Conservation (phyloP, 2,797 vertebrate species). For the Taenioides sp. region DNA sequence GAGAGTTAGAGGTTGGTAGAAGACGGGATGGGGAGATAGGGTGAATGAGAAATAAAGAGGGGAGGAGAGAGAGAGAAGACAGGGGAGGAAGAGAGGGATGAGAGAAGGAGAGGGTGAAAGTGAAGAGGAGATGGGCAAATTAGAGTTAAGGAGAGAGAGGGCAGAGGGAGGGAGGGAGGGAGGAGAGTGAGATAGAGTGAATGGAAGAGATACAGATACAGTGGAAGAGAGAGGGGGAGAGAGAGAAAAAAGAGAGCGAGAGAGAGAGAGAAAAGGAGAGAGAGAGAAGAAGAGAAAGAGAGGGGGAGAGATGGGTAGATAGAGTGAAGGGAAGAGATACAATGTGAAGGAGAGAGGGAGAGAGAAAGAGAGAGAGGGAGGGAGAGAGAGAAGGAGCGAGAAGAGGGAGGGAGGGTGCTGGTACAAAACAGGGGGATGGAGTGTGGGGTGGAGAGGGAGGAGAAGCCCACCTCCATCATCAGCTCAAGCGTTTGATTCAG, state of each 20-base stretch:
- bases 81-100: no score
- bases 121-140: no score
- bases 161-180: no score
- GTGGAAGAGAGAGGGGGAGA: background rate
- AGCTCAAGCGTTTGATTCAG: slow-evolving; percentile 72
- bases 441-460: slow-evolving; percentile 43
- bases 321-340: no score
- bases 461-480: slow-evolving; percentile 48
- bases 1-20: slow-evolving; percentile 22
- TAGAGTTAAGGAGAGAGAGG: no score
- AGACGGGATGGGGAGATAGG: slow-evolving; percentile 11
- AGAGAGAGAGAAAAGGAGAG: background rate
- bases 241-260: no score
- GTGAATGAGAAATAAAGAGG: slow-evolving; percentile 10
- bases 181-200: background rate
- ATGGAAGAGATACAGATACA: background rate
- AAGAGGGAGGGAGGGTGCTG: slow-evolving; percentile 39
- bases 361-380: background rate
- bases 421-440: slow-evolving; percentile 37
- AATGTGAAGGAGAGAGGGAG: background rate
- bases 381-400: background rate
- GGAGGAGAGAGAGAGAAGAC: slow-evolving; percentile 43
- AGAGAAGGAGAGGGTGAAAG: no score
- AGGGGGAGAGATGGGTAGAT: no score
- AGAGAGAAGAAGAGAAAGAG: no score